Base-by-base conservation (phyloP, 2,113 vertebrate genomes). In the Nerophis lumbriciformis region DNA sequence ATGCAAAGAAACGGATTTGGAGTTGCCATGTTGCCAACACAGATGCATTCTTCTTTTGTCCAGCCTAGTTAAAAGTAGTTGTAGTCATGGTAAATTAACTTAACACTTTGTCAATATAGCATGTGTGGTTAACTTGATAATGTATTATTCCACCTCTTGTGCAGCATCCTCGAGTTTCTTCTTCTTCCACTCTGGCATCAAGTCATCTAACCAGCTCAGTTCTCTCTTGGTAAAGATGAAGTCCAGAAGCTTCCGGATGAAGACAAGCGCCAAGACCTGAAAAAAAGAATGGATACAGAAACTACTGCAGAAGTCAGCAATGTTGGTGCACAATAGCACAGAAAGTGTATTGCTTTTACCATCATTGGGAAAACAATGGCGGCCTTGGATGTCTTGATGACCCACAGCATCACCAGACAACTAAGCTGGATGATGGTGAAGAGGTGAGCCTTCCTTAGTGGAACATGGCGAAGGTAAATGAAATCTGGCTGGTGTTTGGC, bases 321-420 rank as follows among this genome's bases (percentile, higher is more conserved):
- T 28, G 28, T 28, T 28, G 28, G 28, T 28, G 28, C 28, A 28
- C 28, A 28, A 28, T 2, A 28, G 28, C 28, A 28, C 4, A 28
- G 28, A 28, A 28, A 28, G 28, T 28, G 28, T 28, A 28, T 28
- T 28, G 28, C 1, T 37, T 5, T 92, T 85, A 99, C 97, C 97
- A 99, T 99, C 97, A 99, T 99, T 63, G 97, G 97, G 83, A 99
- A 99, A 61, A 99, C 96, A 38, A 99, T 99, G 76, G 97, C 97
- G 45, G 94, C 94, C 85, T 86, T 92, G 50, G 97, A 98, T 59
- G 94, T 96, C 82, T 99, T 99, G 83, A 99, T 99, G 88, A 98
- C 85, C 97, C 97, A 99, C 54, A 99, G 90, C 56, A 98, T 90
- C 37, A 91, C 87, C 64, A 99, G 89, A 75, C 95, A 99, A 79